These are phyloP conservation scores for Amphiduros pacificus DNA, from an alignment of 2,888 invertebrate species.

Conservation along the genomic window DNA sequence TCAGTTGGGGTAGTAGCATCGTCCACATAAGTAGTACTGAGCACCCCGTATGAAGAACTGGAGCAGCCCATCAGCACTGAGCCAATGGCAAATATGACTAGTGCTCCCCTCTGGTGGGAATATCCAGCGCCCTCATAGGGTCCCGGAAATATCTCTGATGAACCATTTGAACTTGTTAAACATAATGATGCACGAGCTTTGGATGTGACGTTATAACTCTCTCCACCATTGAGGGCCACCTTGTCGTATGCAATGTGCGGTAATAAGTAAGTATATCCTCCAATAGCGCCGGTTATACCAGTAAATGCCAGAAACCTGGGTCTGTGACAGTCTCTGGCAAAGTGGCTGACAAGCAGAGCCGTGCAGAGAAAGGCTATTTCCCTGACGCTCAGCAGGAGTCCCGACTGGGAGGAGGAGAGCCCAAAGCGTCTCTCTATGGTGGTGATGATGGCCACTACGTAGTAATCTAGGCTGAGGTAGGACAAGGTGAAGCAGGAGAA, in stretches of 20 bases:
- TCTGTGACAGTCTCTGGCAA: conserved; percentile 5
- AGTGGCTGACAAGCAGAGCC: conserved; percentile 2
- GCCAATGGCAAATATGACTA: not conserved
- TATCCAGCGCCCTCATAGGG: not conserved
- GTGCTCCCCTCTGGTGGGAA: not conserved
- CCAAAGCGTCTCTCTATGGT: conserved; percentile 13
- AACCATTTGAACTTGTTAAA: no score
- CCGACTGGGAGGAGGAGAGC: not conserved
- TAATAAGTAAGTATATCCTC: no score
- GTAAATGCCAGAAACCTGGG: conserved; percentile 4
- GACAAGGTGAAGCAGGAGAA: not conserved
- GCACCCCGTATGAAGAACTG: not conserved
- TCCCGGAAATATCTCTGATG: no score
- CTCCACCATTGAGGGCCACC: no score
- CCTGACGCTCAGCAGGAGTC: conserved; percentile 2
- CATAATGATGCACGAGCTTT: no score
- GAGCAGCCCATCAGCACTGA: conserved; percentile 3
- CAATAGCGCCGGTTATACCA: conserved; percentile 1
- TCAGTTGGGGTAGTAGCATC: conserved; percentile 1
- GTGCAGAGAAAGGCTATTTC: conserved; percentile 7
- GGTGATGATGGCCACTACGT: conserved; percentile 11
- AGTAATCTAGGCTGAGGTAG: conserved; percentile 9
- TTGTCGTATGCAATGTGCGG: no score
- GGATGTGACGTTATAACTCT: no score
- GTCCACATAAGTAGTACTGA: conserved; percentile 11